Base-by-base conservation (phyloP, 2,113 vertebrate species). In the Epinephelus cyanopodus region DNA sequence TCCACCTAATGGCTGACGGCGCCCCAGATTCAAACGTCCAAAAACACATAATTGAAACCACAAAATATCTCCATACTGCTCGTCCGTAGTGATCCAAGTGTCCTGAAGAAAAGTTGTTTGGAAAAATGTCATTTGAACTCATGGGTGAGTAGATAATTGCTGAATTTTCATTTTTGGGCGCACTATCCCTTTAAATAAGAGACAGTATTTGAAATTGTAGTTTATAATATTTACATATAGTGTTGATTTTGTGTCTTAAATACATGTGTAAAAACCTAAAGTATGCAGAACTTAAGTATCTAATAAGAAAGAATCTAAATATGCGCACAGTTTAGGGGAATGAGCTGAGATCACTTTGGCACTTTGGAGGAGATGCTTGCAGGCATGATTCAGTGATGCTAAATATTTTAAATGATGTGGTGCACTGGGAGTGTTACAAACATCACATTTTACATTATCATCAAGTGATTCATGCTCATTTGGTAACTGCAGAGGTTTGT, bases 331-430 rank as follows among this genome's bases (percentile, higher is more conserved):
- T 53, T 68, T 27, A 69, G 7, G 50, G 33, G n/a, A 68, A 47
- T 17, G 19, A 48, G 17, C 53, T 14, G 12, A 11, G 23, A 45
- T 70, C 18, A 48, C 45, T 56, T 54, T 18, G 0, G 42, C 45
- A 56, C 52, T 29, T 74, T 19, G 25, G 33, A 60, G 45, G 19
- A 56, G 45, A 61, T 42, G 63, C 42, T 71, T 21, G 23, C 6
- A 11, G 53, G 47, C 7, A 23, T 27, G 71, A 82, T 60, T 47
- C 52, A 73, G n/a, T 57, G 53, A 54, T 54, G 73, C 47, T 66
- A 73, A 84, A 48, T 73, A 60, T 74, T 63, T 65, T 14, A 86
- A 69, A 75, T 65, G 17, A 54, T 23, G 54, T 74, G 62, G 6
- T 10, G 5, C 50, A 64, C 21, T 6, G 33, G 12, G 11, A 50